phyloP scores from a whole-genome alignment of 2,888 invertebrate species.

The Drosophila parthenogenetica region DNA sequence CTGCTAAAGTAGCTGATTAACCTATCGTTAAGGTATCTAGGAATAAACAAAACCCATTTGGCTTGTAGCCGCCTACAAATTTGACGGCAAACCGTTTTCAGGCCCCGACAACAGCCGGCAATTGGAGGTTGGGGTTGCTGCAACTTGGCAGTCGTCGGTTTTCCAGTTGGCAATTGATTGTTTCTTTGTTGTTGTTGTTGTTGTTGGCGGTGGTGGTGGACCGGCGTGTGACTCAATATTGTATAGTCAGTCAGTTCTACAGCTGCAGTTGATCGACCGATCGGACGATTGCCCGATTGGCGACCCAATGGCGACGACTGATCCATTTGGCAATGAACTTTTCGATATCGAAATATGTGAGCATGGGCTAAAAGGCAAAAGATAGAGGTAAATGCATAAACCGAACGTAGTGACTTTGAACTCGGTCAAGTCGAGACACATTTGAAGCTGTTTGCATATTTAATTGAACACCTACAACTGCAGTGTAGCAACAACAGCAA shows the following conservation, averaged over 20 bases:
- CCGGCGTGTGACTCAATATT: slow-evolving; percentile 74
- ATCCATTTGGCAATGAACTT: slow-evolving; percentile 79
- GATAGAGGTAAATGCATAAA: slow-evolving; percentile 45
- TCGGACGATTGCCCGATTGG: slow-evolving; percentile 58
- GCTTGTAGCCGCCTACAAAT: slow-evolving; percentile 75
- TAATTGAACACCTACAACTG: slow-evolving; percentile 79
- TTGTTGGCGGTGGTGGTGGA: slow-evolving; percentile 5
- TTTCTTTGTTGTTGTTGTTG: background rate
- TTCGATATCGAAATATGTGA: slow-evolving; percentile 65
- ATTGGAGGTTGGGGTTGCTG: slow-evolving; percentile 62
- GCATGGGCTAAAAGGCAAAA: slow-evolving; percentile 47
- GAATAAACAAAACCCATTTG: slow-evolving; percentile 64
- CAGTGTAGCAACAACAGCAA: slow-evolving; percentile 18
- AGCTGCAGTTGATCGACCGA: slow-evolving; percentile 75
- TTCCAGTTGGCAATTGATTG: slow-evolving; percentile 23
- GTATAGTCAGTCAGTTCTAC: slow-evolving; percentile 61
- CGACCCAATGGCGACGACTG: slow-evolving; percentile 64
- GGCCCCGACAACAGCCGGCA: slow-evolving; percentile 50
- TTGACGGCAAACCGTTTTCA: slow-evolving; percentile 46
- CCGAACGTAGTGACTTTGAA: slow-evolving; percentile 70
- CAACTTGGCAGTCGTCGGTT: slow-evolving; percentile 33
- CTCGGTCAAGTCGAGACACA: slow-evolving; percentile 80
- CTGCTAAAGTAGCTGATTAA: background rate
- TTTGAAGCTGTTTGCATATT: slow-evolving; percentile 79
- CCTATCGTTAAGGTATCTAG: slow-evolving; percentile 34